phyloP scores from a whole-genome alignment of 2,113 vertebrate species.

The Nothocercus nigrocapillus region DNA sequence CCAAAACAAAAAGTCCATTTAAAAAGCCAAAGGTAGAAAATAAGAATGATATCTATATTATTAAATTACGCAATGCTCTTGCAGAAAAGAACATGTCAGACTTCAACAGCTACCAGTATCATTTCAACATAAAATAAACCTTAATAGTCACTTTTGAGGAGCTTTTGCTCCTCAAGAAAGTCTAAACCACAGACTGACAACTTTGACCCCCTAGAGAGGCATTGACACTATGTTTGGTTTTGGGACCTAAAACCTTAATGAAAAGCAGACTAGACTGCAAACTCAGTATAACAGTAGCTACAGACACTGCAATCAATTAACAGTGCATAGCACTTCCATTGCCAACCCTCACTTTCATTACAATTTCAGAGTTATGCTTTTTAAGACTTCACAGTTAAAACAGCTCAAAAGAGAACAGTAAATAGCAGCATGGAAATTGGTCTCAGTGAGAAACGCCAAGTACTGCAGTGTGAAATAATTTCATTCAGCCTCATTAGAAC shows the following conservation, averaged over 20 bases:
- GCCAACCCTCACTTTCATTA: background rate
- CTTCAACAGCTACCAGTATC: background rate
- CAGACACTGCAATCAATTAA: background rate
- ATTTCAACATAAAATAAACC: background rate
- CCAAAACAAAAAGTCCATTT: background rate
- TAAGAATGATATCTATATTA: background rate
- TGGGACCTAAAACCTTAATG: background rate
- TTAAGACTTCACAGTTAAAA: background rate
- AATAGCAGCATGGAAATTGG: background rate
- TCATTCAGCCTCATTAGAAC: background rate
- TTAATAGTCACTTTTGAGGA: background rate
- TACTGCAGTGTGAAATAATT: background rate
- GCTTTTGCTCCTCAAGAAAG: background rate
- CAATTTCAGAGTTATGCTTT: background rate
- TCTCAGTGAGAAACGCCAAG: background rate
- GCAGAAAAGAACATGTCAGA: background rate
- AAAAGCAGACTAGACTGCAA: background rate
- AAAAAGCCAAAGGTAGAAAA: background rate
- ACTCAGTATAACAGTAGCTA: background rate
- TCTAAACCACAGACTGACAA: background rate
- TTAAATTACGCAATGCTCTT: background rate
- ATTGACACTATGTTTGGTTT: background rate
- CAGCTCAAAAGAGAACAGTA: background rate
- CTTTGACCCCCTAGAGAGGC: background rate
- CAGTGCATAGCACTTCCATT: background rate